Base-by-base conservation (phyloP, 2,888 invertebrate species). In the Lissocephala sabroskyi region DNA sequence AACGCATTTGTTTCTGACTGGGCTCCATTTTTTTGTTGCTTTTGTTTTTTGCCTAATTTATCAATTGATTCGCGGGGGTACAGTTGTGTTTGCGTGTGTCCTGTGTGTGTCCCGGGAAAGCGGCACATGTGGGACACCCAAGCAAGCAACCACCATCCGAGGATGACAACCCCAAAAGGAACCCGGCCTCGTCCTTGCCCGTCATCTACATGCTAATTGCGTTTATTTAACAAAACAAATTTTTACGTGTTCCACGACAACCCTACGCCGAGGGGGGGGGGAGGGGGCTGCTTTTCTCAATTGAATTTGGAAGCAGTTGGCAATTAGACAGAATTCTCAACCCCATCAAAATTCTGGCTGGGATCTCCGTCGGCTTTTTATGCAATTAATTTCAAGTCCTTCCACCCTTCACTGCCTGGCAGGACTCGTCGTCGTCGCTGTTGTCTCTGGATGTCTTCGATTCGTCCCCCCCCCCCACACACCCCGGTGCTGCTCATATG, bases 141-240 rank as follows among this genome's bases (percentile, higher is more conserved):
- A n/a, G n/a, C n/a, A n/a, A n/a, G n/a, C n/a, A n/a, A 16, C 23
- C 60, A 62, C 63, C 62, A 59, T 56, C 49, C 40, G 30, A 39
- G 33, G 37, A 7, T 18, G 13, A 42, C 41, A 42, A 28, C 30
- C 17, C 14, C 18, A 14, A 11, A 33, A 13, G 19, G 11, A 33
- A 1, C n/a, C n/a, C n/a, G n/a, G n/a, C n/a, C n/a, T n/a, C n/a
- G n/a, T n/a, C n/a, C n/a, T n/a, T 49, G 46, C 39, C 50, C 59
- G 43, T 62, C 55, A 52, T 61, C 45, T 55, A 49, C 64, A 61
- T 65, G 68, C 68, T 70, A 70, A 74, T 70, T 70, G 70, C 71
- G 68, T 70, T 70, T 70, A 70, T 74, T 70, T 70, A 70, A 70
- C 74, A 70, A 74, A 70, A 74, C 74, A 70, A 70, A 66, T 59